These are phyloP conservation scores for Austrofundulus limnaeus DNA, from an alignment of 2,113 vertebrate genomes.

Conservation along the genomic window DNA sequence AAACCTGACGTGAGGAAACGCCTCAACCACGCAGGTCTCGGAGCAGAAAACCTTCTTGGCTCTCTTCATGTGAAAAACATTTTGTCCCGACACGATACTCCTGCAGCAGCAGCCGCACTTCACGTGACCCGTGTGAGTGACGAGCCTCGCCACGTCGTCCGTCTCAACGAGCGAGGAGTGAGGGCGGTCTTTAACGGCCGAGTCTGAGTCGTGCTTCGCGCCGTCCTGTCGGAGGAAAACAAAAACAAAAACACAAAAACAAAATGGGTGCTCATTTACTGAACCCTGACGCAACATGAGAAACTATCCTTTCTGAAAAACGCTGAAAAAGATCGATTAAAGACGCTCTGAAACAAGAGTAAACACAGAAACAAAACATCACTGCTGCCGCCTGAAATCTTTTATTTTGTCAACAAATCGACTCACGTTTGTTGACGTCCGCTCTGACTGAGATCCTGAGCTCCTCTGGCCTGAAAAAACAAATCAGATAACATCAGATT, in stretches of 20 bases:
- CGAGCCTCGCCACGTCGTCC: accelerated
- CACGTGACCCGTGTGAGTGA: accelerated
- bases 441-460: not conserved
- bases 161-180: not conserved
- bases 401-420: not conserved
- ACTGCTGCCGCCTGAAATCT: too few species aligned
- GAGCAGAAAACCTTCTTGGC: conserved; percentile 20
- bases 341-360: not conserved
- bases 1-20: accelerated
- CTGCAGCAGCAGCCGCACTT: conserved; percentile 23
- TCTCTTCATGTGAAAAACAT: not conserved
- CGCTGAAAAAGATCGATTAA: too few species aligned
- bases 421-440: conserved; percentile 12
- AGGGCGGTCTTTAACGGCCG: too few species aligned
- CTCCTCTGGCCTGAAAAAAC: not conserved
- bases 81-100: not conserved
- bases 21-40: not conserved
- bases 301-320: too few species aligned
- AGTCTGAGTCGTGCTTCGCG: not conserved
- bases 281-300: too few species aligned
- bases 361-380: not conserved
- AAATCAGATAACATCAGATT: conserved; percentile 1
- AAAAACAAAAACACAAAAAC: too few species aligned
- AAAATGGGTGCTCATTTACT: too few species aligned
- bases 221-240: not conserved